Base-by-base conservation (phyloP, 2,888 invertebrate species). In the Lordiphosa andalusiaca region DNA sequence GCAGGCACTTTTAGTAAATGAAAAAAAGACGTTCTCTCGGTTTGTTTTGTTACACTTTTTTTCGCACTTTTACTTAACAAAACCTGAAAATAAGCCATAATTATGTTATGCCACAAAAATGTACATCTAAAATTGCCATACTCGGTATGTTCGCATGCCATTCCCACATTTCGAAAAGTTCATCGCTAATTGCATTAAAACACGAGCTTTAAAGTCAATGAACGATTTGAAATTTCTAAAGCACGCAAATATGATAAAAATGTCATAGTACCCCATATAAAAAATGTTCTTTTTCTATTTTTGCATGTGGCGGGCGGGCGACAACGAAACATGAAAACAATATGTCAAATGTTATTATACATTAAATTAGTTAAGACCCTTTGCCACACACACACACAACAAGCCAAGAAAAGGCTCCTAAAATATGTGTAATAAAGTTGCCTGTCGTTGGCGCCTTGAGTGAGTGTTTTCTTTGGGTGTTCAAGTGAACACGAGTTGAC, bases 331-430 rank as follows among this genome's bases (percentile, higher is more conserved):
- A 78, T 68, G 71, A 60, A 73, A 85, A 76, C 86, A 83, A 86
- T 85, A 86, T 87, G 86, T 87, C 88, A 85, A 83, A 87, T 77
- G 84, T 80, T 84, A 87, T 86, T 84, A 82, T 71, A 86, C 84
- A 84, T 86, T 82, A 80, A 85, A 86, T 85, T 86, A 85, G 84
- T 86, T 75, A 77, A 76, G 73, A 76, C 66, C 46, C 60, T 52
- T 39, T 47, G n/a, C n/a, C n/a, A n/a, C n/a, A n/a, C n/a, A n/a
- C n/a, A n/a, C n/a, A n/a, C n/a, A 16, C 9, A 33, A 56, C 49
- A 44, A 44, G 30, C 16, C 39, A 62, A 50, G 33, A 16, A 52
- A 35, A 36, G 44, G 50, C 36, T 44, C 53, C 12, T 40, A 47
- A 73, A 66, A 71, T 54, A 53, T 63, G 62, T 67, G 67, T 75